These are phyloP conservation scores for Asteroscopus sphinx DNA, from an alignment of 2,888 invertebrate genomes.

Conservation along the genomic window DNA sequence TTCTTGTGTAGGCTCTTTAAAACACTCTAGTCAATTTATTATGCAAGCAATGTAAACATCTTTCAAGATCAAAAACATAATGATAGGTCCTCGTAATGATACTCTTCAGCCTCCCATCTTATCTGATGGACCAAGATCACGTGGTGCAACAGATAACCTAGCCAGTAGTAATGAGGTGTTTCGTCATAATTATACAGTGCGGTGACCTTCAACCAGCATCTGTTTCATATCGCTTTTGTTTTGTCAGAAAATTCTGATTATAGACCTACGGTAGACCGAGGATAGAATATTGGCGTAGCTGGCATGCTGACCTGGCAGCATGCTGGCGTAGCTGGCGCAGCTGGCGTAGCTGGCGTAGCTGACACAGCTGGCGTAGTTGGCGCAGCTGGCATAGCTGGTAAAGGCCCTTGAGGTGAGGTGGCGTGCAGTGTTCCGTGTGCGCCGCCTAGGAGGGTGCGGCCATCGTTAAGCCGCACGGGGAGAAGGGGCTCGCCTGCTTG, in stretches of 20 bases:
- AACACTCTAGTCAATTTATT: not conserved
- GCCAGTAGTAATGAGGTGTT: constrained; percentile 32
- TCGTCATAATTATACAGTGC: constrained; percentile 24
- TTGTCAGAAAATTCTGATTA: constrained; percentile 24
- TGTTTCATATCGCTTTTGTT: constrained; percentile 19
- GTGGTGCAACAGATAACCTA: constrained; percentile 29
- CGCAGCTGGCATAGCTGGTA: too few species aligned
- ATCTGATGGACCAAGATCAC: constrained; percentile 26
- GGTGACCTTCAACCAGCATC: constrained; percentile 39
- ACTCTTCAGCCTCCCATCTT: constrained; percentile 2
- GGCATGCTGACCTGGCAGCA: too few species aligned
- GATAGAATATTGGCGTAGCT: too few species aligned
- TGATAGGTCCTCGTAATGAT: constrained; percentile 27
- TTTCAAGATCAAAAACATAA: constrained; percentile 24
- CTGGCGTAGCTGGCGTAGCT: too few species aligned
- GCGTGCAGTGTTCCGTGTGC: too few species aligned
- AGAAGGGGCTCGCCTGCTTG: too few species aligned
- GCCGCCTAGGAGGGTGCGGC: too few species aligned
- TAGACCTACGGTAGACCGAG: constrained; percentile 6
- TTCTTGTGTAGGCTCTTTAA: too few species aligned
- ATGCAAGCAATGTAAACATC: constrained; percentile 5
- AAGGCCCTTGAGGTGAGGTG: too few species aligned
- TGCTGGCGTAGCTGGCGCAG: too few species aligned
- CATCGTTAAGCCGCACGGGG: too few species aligned
- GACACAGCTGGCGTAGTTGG: too few species aligned